Evolutionary conservation across 1,140 invertebrate genomes (phyloP).

Genomic region (Episyrphus balteatus): DNA sequence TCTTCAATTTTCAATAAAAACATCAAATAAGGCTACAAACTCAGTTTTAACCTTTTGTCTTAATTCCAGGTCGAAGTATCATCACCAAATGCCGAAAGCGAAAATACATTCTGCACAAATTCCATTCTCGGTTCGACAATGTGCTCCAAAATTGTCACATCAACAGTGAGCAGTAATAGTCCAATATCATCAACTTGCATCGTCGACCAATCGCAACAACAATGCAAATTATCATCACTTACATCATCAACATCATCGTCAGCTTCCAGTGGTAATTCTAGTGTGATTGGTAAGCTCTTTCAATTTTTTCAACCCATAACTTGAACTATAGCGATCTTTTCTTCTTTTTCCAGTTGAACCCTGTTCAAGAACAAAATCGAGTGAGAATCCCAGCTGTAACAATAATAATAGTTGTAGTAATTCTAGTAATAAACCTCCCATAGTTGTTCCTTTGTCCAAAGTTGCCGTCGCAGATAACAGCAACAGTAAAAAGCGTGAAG

Average conservation of each 20-base stretch:
- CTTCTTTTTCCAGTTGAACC: constrained; percentile 17
- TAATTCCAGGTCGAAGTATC: constrained; percentile 31
- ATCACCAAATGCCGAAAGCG: constrained; percentile 53
- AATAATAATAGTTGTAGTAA: constrained; percentile 13
- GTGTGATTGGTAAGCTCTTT: constrained; percentile 10
- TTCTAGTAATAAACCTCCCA: not conserved
- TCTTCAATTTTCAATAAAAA: too few species aligned
- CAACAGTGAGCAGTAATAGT: constrained; percentile 18
- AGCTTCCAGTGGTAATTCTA: not conserved
- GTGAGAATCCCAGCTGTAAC: constrained; percentile 15
- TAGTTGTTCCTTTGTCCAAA: not conserved
- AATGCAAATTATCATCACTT: not conserved
- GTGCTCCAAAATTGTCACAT: constrained; percentile 33
- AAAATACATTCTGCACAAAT: constrained; percentile 35
- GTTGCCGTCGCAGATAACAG: constrained; percentile 11
- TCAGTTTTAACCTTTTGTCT: too few species aligned
- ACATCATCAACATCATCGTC: not conserved
- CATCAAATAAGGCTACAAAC: too few species aligned
- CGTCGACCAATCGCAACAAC: not conserved
- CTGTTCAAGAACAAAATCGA: constrained; percentile 29
- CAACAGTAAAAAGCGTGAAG: constrained; percentile 44
- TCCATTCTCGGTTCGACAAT: constrained; percentile 35
- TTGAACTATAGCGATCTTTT: not conserved
- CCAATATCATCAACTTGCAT: not conserved
- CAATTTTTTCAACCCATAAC: not conserved